These are phyloP conservation scores for Pristionchus mayeri DNA, from an alignment of 2,888 invertebrate species.

Conservation along the genomic window DNA sequence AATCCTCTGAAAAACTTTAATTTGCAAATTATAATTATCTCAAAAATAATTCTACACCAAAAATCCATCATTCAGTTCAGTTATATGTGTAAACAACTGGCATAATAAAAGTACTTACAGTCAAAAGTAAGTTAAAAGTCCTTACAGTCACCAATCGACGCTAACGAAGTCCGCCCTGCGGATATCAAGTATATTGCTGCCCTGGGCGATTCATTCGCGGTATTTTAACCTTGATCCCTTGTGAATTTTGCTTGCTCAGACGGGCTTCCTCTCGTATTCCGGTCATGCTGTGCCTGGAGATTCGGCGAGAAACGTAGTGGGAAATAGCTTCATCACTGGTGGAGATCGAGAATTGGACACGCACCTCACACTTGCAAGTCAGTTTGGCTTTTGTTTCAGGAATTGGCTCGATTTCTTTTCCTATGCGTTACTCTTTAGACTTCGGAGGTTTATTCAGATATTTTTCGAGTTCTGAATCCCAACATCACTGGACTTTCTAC, in stretches of 20 bases:
- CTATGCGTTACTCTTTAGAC: neutral
- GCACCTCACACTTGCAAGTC: constrained; percentile 13
- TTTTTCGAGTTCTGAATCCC: neutral
- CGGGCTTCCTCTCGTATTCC: neutral
- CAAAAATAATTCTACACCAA: too few species aligned
- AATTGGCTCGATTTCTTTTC: neutral
- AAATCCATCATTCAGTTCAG: too few species aligned
- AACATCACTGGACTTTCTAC: neutral
- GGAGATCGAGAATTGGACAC: neutral
- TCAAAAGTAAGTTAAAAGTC: neutral
- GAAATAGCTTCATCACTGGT: neutral
- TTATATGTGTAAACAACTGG: too few species aligned
- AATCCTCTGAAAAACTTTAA: too few species aligned
- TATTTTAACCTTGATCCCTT: neutral
- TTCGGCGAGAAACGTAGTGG: neutral
- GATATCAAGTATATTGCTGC: constrained; percentile 12
- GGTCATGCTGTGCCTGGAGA: neutral
- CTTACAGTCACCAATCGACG: neutral
- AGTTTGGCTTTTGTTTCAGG: neutral
- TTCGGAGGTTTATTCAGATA: neutral
- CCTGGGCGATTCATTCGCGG: constrained; percentile 2
- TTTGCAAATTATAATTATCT: too few species aligned
- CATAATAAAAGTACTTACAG: neutral
- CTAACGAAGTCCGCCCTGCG: neutral
- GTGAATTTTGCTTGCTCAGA: too few species aligned